Percentiles rank a stretch among this genome's conserved stretches.
These are phyloP conservation scores for Odobenus rosmarus DNA, from an alignment of 2,113 vertebrate genomes.

Conservation along the genomic window DNA sequence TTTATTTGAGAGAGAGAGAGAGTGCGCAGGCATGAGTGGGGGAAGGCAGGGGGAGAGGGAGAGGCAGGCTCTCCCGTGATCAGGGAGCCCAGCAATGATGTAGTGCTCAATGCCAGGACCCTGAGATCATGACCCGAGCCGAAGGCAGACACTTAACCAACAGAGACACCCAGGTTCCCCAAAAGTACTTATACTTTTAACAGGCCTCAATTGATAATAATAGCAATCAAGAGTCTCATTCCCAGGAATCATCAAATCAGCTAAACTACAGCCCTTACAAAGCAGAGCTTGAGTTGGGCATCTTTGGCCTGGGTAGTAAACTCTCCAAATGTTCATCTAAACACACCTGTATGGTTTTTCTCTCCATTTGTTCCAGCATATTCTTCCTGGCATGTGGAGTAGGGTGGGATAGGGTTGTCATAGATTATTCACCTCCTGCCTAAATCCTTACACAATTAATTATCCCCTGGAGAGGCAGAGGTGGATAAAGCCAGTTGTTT, in stretches of 20 bases:
- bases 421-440: background rate
- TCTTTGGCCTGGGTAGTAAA: background rate
- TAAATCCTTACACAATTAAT: background rate
- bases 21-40: background rate
- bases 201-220: background rate
- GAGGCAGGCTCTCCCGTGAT: background rate
- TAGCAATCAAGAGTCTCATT: background rate
- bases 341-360: background rate
- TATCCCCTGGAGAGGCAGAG: background rate
- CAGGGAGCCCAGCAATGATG: background rate
- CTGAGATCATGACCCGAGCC: background rate
- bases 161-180: background rate
- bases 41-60: background rate
- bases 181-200: background rate
- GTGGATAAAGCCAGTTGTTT: background rate
- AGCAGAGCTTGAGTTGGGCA: background rate
- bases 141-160: background rate
- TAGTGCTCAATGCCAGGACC: background rate
- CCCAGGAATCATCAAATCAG: background rate
- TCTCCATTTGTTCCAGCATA: background rate
- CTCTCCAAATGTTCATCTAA: background rate
- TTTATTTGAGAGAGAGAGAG: background rate
- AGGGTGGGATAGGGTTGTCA: background rate
- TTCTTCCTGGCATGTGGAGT: background rate
- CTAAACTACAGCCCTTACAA: background rate